Conservation (phyloP, 92 coral and sea anemone genomes). For the Pocillopora grandis region DNA sequence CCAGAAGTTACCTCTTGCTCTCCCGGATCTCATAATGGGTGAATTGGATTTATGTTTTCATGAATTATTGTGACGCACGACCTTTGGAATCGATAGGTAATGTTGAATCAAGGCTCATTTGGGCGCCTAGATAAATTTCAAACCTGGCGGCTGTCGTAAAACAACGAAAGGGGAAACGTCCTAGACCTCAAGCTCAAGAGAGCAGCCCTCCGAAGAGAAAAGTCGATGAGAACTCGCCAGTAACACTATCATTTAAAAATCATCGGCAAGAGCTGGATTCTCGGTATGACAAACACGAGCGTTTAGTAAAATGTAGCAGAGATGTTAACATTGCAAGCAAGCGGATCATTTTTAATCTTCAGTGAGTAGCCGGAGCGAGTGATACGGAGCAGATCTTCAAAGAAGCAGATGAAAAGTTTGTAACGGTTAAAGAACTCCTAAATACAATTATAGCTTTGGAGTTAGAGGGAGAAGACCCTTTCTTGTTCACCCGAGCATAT, state of each 20-base stretch:
- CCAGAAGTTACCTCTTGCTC: constrained; percentile 64
- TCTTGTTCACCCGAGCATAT: constrained; percentile 72
- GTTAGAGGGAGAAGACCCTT: constrained; percentile 83
- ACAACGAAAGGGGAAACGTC: constrained; percentile 16
- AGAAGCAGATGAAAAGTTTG: constrained; percentile 85
- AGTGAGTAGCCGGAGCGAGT: constrained; percentile 73
- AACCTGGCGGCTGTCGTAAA: constrained; percentile 32
- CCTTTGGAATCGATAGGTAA: background rate
- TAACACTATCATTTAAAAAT: constrained; percentile 61
- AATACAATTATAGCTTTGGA: constrained; percentile 85
- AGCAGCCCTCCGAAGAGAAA: constrained; percentile 36
- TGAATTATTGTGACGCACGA: background rate
- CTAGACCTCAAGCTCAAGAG: background rate
- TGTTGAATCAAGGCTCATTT: background rate
- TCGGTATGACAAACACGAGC: constrained; percentile 88
- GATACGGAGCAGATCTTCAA: constrained; percentile 56
- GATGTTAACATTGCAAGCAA: constrained; percentile 94
- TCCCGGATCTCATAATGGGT: constrained; percentile 64
- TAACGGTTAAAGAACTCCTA: constrained; percentile 67
- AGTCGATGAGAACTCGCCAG: constrained; percentile 64
- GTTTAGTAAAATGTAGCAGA: constrained; percentile 89
- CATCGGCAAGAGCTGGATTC: constrained; percentile 81
- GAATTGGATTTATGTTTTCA: background rate
- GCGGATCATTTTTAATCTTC: constrained; percentile 78
- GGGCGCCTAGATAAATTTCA: background rate